Evolutionary conservation across 1,140 invertebrate genomes (phyloP).

Genomic region (Bombus pascuorum): DNA sequence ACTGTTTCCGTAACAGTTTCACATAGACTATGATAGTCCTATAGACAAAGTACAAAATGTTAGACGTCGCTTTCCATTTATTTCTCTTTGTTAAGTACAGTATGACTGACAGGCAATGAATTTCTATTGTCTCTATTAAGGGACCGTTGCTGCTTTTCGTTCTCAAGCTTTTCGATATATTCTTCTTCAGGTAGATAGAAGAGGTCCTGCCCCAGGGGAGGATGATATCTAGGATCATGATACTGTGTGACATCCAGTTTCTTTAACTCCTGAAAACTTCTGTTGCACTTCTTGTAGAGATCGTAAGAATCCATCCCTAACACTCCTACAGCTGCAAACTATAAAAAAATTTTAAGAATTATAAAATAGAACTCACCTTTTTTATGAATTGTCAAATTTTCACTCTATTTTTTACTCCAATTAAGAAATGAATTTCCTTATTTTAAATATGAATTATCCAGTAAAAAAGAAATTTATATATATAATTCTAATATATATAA

Average conservation of each 20-base stretch:
- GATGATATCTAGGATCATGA: background rate
- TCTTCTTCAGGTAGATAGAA: constrained; percentile 60
- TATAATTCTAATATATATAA: no score
- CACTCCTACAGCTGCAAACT: constrained; percentile 15
- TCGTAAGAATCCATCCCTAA: constrained; percentile 34
- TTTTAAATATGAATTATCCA: background rate
- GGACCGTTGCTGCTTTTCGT: background rate
- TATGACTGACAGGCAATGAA: constrained; percentile 61
- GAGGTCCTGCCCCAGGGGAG: constrained; percentile 10
- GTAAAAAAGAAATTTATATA: background rate
- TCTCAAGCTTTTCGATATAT: constrained; percentile 29
- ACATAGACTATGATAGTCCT: constrained; percentile 81
- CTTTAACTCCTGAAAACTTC: constrained; percentile 6
- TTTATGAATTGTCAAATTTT: background rate
- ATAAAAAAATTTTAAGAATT: constrained; percentile 54
- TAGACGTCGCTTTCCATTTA: background rate
- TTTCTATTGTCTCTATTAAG: constrained; percentile 60
- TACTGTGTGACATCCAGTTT: background rate
- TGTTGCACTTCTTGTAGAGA: constrained; percentile 52
- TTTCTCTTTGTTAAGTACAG: background rate
- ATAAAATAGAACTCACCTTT: no score
- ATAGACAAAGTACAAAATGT: constrained; percentile 20
- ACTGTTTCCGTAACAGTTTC: constrained; percentile 74
- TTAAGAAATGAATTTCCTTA: background rate
- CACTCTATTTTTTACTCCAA: background rate